phyloP scores from a whole-genome alignment of 1,140 invertebrate species.

The Bombus impatiens region DNA sequence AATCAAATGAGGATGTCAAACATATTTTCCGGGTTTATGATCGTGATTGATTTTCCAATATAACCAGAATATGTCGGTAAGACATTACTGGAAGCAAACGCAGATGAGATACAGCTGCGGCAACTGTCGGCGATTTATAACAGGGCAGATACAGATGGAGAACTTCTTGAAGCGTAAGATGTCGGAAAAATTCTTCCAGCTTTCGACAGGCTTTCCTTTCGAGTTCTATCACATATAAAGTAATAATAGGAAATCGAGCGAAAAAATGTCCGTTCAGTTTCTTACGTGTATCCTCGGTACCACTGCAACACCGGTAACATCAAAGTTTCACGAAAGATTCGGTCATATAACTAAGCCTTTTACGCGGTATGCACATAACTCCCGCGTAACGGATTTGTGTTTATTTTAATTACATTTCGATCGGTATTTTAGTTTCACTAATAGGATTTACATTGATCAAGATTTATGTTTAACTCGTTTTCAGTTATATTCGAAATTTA shows the following conservation, averaged over 20 bases:
- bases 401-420: too few relatives aligned
- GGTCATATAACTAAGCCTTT: not conserved
- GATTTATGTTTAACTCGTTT: not conserved
- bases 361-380: not conserved
- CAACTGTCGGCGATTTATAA: conserved; percentile 62
- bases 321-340: conserved; percentile 14
- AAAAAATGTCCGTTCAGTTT: conserved; percentile 60
- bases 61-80: conserved; percentile 33
- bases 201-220: conserved; percentile 60
- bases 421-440: too few relatives aligned
- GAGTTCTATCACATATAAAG: conserved; percentile 51
- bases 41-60: conserved; percentile 59
- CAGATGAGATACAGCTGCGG: conserved; percentile 60
- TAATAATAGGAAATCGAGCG: conserved; percentile 66
- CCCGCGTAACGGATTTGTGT: too few relatives aligned
- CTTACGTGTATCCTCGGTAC: conserved; percentile 40
- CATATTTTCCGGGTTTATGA: conserved; percentile 49
- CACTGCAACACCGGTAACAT: conserved; percentile 8
- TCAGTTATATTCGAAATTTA: not conserved
- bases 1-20: not conserved
- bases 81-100: conserved; percentile 59
- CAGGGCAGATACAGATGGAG: conserved; percentile 64
- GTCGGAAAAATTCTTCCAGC: conserved; percentile 62
- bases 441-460: not conserved
- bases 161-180: conserved; percentile 60